Percentiles rank a stretch among this genome's conserved stretches.
phyloP scores from a whole-genome alignment of 2,888 invertebrate species.

The Morpho deidamia region DNA sequence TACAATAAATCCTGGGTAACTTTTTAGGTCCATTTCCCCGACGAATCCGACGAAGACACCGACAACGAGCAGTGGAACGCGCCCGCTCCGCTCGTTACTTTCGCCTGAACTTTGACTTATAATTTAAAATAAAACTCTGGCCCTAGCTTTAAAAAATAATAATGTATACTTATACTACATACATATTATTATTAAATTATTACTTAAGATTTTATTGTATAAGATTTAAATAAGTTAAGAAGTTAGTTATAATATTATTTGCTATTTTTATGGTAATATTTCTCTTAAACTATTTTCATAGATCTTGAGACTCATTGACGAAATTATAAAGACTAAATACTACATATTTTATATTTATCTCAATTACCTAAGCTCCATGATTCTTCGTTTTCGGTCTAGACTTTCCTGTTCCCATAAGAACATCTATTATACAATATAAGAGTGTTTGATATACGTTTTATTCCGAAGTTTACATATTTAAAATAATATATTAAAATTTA shows the following conservation, averaged over 20 bases:
- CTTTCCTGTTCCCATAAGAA: too few relatives aligned
- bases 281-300: neutral
- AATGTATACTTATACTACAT: neutral
- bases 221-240: too few relatives aligned
- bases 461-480: too few relatives aligned
- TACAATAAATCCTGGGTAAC: neutral
- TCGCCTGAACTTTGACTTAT: conserved; percentile 36
- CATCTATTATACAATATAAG: too few relatives aligned
- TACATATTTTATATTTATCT: too few relatives aligned
- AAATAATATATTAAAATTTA: too few relatives aligned
- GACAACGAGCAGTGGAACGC: conserved; percentile 53
- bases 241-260: too few relatives aligned
- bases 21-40: conserved; percentile 59
- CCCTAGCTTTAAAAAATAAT: conserved; percentile 3
- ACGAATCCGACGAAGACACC: conserved; percentile 62
- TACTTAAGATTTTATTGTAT: neutral
- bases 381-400: too few relatives aligned
- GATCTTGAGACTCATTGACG: too few relatives aligned
- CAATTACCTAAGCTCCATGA: too few relatives aligned
- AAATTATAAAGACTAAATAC: too few relatives aligned
- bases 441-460: too few relatives aligned
- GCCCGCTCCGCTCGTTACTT: conserved; percentile 63
- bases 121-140: conserved; percentile 1
- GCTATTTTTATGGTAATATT: neutral
- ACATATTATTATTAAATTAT: neutral